A percentile compares a stretch with the other conserved stretches of the same genome.
Evolutionary conservation across 2,113 vertebrate species (phyloP).

Genomic region (Pithys albifrons): DNA sequence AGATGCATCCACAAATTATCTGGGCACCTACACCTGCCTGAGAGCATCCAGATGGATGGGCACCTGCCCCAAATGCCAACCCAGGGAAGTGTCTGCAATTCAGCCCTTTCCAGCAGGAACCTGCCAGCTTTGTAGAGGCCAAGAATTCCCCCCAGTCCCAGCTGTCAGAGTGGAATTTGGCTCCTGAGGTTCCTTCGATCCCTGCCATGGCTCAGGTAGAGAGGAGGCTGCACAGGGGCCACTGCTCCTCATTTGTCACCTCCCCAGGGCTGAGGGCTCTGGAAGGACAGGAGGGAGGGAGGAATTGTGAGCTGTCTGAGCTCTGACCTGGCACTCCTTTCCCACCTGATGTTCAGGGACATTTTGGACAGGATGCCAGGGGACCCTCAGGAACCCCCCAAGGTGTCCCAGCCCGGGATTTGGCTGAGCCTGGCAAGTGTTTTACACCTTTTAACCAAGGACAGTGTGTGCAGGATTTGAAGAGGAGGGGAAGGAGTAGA

Average conservation of each 20-base stretch:
- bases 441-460: accelerated
- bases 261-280: conserved; percentile 46
- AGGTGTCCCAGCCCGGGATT: neutral
- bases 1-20: neutral
- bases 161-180: conserved; percentile 61
- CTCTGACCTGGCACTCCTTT: conserved; percentile 1
- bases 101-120: neutral
- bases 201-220: conserved; percentile 61
- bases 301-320: conserved; percentile 53
- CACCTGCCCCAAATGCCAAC: neutral
- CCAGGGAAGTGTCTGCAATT: neutral
- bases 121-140: neutral
- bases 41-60: accelerated
- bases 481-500: neutral
- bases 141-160: neutral
- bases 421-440: neutral
- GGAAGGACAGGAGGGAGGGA: conserved; percentile 67
- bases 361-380: neutral
- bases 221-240: conserved; percentile 31
- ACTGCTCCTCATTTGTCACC: conserved; percentile 79
- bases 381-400: neutral
- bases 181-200: conserved; percentile 56
- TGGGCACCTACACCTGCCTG: accelerated
- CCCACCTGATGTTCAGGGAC: neutral
- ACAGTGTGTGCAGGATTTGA: neutral